A percentile compares a stretch with the other conserved stretches of the same genome.
These are phyloP conservation scores for Chrysotoxum bicinctum DNA, from an alignment of 2,888 invertebrate genomes.

Conservation along the genomic window DNA sequence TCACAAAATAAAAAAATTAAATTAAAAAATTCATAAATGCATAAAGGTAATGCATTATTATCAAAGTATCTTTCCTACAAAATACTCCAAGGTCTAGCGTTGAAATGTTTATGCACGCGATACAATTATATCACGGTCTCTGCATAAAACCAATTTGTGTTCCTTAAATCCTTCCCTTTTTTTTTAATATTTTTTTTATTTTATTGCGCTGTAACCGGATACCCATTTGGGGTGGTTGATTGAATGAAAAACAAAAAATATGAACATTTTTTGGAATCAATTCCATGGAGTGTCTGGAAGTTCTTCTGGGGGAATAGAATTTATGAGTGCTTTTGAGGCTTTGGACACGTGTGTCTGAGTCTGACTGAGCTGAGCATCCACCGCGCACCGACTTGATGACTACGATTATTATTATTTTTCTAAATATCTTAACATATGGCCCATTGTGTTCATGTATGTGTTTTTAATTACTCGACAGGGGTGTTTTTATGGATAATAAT, in stretches of 20 bases:
- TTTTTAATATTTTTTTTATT: not conserved
- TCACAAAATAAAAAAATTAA: not conserved
- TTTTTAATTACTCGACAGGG: not conserved
- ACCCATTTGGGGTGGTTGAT: constrained; percentile 30
- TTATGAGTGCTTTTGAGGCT: constrained; percentile 60
- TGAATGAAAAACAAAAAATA: not conserved
- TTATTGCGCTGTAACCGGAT: constrained; percentile 1
- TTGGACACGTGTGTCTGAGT: constrained; percentile 62
- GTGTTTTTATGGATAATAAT: constrained; percentile 15
- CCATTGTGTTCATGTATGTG: not conserved
- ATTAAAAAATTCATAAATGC: constrained; percentile 1
- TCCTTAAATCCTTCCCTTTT: constrained; percentile 17
- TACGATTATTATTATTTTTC: not conserved
- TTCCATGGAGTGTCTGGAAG: constrained; percentile 49
- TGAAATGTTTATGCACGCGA: constrained; percentile 61
- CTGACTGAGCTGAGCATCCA: too few relatives aligned
- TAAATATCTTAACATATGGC: constrained; percentile 7
- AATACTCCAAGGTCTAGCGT: constrained; percentile 2
- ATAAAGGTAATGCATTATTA: constrained; percentile 27
- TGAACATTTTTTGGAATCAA: constrained; percentile 33
- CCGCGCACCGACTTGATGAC: not conserved
- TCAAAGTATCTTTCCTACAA: not conserved
- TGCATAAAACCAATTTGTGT: constrained; percentile 58
- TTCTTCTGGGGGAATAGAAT: constrained; percentile 48
- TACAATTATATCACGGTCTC: constrained; percentile 23